phyloP scores from a whole-genome alignment of 2,888 invertebrate species.

The Cloeon dipterum region DNA sequence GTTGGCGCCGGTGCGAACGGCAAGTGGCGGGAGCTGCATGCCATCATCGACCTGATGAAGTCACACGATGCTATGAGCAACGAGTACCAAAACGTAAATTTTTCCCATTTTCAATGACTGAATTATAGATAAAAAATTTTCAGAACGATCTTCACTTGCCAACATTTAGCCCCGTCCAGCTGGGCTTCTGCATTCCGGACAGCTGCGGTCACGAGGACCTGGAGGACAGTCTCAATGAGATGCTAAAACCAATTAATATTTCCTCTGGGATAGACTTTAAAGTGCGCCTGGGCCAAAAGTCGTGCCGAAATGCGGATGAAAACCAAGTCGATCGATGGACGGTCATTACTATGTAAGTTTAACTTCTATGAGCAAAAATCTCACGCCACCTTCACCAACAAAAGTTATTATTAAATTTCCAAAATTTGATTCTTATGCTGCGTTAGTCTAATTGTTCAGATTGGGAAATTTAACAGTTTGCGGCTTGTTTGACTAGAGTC shows the following conservation, averaged over 20 bases:
- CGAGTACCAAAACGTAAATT: not conserved
- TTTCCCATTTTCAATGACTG: too few relatives aligned
- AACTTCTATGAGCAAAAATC: too few relatives aligned
- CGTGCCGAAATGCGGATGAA: not conserved
- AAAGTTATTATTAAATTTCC: too few relatives aligned
- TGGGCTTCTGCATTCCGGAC: slow-evolving; percentile 2
- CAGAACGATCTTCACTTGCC: slow-evolving; percentile 1
- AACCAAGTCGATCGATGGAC: not conserved
- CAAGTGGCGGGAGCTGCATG: not conserved
- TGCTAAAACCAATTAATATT: slow-evolving; percentile 1
- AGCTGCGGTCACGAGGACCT: slow-evolving; percentile 2
- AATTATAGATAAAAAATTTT: not conserved
- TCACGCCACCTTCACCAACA: too few relatives aligned
- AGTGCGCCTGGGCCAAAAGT: not conserved
- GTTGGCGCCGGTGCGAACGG: not conserved
- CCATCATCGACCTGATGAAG: not conserved
- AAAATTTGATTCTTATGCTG: too few relatives aligned
- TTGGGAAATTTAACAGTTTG: too few relatives aligned
- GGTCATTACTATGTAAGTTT: not conserved
- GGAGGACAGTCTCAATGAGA: not conserved
- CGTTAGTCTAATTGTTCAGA: too few relatives aligned
- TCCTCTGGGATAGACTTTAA: not conserved
- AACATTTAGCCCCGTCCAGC: slow-evolving; percentile 1
- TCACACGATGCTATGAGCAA: not conserved
- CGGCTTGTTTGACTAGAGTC: too few relatives aligned